Conservation (phyloP, 2,888 invertebrate genomes). For the Andrena dorsata region DNA sequence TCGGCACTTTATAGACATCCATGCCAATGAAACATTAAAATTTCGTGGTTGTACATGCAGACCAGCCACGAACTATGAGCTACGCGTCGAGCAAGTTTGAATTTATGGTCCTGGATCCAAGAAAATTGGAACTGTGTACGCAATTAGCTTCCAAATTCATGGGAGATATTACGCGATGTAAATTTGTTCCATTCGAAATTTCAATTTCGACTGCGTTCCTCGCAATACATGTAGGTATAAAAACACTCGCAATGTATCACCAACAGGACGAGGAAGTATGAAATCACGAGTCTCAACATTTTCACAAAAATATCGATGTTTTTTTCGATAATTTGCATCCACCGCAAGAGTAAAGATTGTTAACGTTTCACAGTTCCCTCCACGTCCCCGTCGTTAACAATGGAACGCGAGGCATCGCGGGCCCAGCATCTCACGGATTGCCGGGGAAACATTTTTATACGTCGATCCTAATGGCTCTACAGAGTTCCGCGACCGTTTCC, state of each 20-base stretch:
- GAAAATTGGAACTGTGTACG: constrained; percentile 58
- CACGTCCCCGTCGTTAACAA: constrained; percentile 42
- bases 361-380: constrained; percentile 8
- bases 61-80: constrained; percentile 46
- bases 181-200: no score
- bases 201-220: no score
- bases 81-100: constrained; percentile 51
- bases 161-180: no score
- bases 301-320: neutral
- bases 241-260: no score
- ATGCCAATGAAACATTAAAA: constrained; percentile 66
- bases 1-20: constrained; percentile 74
- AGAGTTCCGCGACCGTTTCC: constrained; percentile 63
- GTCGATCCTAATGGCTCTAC: constrained; percentile 63
- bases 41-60: constrained; percentile 47
- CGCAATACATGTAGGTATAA: no score
- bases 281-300: no score
- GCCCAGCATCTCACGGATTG: constrained; percentile 6
- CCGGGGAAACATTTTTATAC: constrained; percentile 57
- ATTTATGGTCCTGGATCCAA: constrained; percentile 57
- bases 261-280: no score
- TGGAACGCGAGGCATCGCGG: constrained; percentile 22
- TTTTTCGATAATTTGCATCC: neutral
- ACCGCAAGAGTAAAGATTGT: constrained; percentile 3
- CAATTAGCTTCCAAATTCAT: neutral